Percentiles rank a stretch among this genome's conserved stretches.
Conservation (phyloP, 2,888 invertebrate species). For the Bugula neritina region DNA sequence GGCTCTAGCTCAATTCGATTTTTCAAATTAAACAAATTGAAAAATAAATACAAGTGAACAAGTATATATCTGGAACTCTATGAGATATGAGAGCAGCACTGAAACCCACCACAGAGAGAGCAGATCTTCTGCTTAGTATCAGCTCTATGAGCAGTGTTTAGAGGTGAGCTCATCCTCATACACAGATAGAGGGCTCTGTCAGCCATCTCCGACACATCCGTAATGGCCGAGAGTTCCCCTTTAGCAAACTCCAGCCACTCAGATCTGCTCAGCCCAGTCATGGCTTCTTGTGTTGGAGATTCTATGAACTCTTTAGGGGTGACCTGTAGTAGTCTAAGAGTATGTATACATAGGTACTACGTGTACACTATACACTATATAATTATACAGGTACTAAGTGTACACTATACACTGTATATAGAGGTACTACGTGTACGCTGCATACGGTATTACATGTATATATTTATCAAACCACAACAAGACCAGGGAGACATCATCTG, state of each 20-base stretch:
- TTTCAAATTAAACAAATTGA: no score
- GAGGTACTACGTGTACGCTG: no score
- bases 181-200: conserved; percentile 5
- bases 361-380: background rate
- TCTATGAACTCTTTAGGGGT: background rate
- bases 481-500: no score
- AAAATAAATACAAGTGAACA: no score
- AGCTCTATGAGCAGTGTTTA: background rate
- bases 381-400: background rate
- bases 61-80: no score
- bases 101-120: background rate
- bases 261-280: background rate
- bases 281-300: background rate
- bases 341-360: no score
- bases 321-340: background rate
- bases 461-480: no score
- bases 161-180: background rate
- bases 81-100: no score
- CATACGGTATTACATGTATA: no score
- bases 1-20: no score
- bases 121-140: background rate
- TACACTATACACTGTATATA: background rate
- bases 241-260: background rate
- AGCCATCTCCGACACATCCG: background rate
- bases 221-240: background rate